Percentiles rank a stretch among this genome's conserved stretches.
These are phyloP conservation scores for Sus cebifrons DNA, from an alignment of 2,797 vertebrate genomes.

Conservation along the genomic window DNA sequence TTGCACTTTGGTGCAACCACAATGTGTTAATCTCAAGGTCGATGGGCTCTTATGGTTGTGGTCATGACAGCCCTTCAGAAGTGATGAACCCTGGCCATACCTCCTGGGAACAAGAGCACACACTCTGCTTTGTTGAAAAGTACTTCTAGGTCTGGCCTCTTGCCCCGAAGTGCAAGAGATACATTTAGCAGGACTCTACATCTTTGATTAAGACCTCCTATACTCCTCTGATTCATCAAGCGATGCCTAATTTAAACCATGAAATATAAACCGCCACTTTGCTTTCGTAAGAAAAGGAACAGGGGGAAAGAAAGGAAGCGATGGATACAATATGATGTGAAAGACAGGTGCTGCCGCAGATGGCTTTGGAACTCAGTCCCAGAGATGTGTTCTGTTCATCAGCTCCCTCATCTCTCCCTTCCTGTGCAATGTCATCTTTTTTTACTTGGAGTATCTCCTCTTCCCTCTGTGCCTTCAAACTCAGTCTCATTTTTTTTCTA, in stretches of 20 bases:
- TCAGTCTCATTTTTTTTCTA: not conserved
- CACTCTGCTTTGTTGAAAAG: not conserved
- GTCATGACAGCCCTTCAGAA: not conserved
- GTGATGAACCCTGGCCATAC: not conserved
- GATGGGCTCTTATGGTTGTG: not conserved
- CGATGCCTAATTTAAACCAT: not conserved
- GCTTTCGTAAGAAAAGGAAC: not conserved
- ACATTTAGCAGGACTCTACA: not conserved
- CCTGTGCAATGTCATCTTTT: not conserved
- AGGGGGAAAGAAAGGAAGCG: not conserved
- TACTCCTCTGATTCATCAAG: not conserved
- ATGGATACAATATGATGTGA: no score
- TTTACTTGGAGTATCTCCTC: not conserved
- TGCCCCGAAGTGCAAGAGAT: not conserved
- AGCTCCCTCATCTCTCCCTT: not conserved
- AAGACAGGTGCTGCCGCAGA: rapidly evolving
- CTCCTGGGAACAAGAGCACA: not conserved
- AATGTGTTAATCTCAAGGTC: not conserved
- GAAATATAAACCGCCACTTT: not conserved
- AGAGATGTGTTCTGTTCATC: rapidly evolving
- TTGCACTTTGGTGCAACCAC: not conserved
- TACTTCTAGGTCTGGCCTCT: not conserved
- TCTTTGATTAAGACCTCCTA: not conserved
- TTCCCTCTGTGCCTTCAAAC: not conserved
- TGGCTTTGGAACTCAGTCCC: rapidly evolving